These are phyloP conservation scores for Urosaurus nigricauda DNA, from an alignment of 2,797 vertebrate genomes.

Conservation along the genomic window DNA sequence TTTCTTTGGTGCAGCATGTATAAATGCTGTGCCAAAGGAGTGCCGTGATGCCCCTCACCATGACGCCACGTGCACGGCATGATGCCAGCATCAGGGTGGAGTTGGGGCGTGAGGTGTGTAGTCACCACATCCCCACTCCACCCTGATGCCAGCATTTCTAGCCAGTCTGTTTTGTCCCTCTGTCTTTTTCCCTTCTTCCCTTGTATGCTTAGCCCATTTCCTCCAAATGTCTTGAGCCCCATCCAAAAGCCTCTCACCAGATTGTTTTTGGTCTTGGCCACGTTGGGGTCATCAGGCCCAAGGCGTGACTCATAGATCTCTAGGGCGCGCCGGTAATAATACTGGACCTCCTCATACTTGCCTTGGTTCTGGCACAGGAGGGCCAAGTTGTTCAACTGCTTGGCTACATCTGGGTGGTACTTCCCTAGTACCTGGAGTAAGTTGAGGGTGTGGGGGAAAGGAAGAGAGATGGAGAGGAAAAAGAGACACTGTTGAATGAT, in stretches of 20 bases:
- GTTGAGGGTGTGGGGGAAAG: too few relatives aligned
- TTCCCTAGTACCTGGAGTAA: conserved; percentile 77
- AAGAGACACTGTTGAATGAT: not conserved
- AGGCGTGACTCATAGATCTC: conserved; percentile 76
- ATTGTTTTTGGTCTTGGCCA: conserved; percentile 80
- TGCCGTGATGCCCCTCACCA: too few relatives aligned
- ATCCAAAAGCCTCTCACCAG: conserved; percentile 59
- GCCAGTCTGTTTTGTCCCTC: too few relatives aligned
- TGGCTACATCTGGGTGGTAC: conserved; percentile 84
- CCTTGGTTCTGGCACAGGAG: conserved; percentile 79
- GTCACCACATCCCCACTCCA: too few relatives aligned
- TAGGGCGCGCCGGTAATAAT: conserved; percentile 75
- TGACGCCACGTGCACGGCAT: too few relatives aligned
- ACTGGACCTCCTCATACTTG: conserved; percentile 76
- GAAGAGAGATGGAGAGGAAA: not conserved
- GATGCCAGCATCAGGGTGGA: too few relatives aligned
- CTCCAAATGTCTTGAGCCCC: not conserved
- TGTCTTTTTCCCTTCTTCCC: not conserved
- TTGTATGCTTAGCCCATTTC: too few relatives aligned
- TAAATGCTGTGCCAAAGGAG: too few relatives aligned
- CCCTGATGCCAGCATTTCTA: too few relatives aligned
- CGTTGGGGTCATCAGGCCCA: conserved; percentile 75
- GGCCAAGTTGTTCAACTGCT: conserved; percentile 78
- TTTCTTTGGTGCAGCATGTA: too few relatives aligned
- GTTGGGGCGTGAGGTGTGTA: too few relatives aligned